These are phyloP conservation scores for Eurois occulta DNA, from an alignment of 2,888 invertebrate species.

Conservation along the genomic window DNA sequence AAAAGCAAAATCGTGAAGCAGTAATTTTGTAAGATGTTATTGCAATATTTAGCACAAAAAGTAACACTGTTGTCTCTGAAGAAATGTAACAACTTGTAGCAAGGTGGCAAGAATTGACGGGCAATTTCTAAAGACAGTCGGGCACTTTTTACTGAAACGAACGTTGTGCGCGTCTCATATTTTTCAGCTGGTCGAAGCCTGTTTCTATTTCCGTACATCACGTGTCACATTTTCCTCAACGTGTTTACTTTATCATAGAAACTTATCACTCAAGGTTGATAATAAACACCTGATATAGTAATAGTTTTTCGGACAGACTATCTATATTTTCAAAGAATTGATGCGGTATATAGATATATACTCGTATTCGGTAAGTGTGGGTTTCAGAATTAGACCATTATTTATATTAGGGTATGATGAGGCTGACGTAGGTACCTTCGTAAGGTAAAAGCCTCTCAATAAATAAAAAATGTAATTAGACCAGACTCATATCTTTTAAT, in stretches of 20 bases:
- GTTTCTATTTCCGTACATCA: constrained; percentile 30
- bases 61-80: constrained; percentile 10
- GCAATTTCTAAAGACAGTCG: constrained; percentile 22
- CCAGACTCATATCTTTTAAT: constrained; percentile 24
- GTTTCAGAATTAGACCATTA: constrained; percentile 9
- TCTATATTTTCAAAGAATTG: constrained; percentile 36
- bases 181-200: constrained; percentile 15
- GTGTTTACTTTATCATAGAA: constrained; percentile 43
- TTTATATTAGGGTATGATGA: no score
- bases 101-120: constrained; percentile 6
- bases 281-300: constrained; percentile 27
- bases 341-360: constrained; percentile 15
- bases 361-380: background rate
- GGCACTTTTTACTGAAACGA: constrained; percentile 5
- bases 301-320: constrained; percentile 25
- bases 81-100: background rate
- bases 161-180: background rate
- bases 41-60: constrained; percentile 30
- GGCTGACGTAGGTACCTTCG: no score
- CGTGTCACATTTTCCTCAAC: constrained; percentile 36
- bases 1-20: constrained; percentile 56
- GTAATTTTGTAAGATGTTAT: constrained; percentile 47
- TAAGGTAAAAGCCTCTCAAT: no score
- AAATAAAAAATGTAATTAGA: no score
- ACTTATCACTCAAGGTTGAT: constrained; percentile 36